Base-by-base conservation (phyloP, 2,797 vertebrate genomes). In the Alosa sapidissima region DNA sequence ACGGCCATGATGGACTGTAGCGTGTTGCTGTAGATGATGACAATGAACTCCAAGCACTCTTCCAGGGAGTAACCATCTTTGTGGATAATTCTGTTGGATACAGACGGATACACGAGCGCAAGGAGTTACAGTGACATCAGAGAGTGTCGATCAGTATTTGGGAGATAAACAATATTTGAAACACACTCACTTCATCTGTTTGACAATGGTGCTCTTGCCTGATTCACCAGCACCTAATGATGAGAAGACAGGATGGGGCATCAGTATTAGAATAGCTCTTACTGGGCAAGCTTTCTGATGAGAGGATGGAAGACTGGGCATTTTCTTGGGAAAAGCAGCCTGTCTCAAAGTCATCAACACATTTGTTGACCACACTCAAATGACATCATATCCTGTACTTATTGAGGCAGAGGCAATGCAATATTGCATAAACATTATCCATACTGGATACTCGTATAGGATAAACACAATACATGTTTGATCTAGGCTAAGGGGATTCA, bases 181-280 rank as follows among this genome's bases (percentile, higher is more conserved):
- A 13, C 58, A 82, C 49, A 96, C 97, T 97, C 95, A 99, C 98
- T 99, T 99, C 98, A 99, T 99, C 95, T 99, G 98, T 94, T 99
- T 99, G 95, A 99, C 98, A 0, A 99, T 99, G 55, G 98, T 99
- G 92, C 98, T 99, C 90, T 99, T 99, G 36, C 98, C 98, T 0
- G 98, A 99, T 91, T 99, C 98, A 52, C 98, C 98, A 24, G 98
- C 98, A 91, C 98, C 98, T 99, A 87, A 1, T 84, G 72, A 88
- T 62, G 88, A 65, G 88, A 84, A 93, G 7, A 85, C 49, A 49
- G 87, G n/a, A 86, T 60, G 54, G 24, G 28, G 10, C 24, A 6
- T 72, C 28, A 72, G 68, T 72, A 21, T 6, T n/a, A 28, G 72
- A 78, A 5, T 47, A 24, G 58, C n/a, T 24, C 58, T 62, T 24